Base-by-base conservation (phyloP, 2,113 vertebrate species). In the Stegastes partitus region DNA sequence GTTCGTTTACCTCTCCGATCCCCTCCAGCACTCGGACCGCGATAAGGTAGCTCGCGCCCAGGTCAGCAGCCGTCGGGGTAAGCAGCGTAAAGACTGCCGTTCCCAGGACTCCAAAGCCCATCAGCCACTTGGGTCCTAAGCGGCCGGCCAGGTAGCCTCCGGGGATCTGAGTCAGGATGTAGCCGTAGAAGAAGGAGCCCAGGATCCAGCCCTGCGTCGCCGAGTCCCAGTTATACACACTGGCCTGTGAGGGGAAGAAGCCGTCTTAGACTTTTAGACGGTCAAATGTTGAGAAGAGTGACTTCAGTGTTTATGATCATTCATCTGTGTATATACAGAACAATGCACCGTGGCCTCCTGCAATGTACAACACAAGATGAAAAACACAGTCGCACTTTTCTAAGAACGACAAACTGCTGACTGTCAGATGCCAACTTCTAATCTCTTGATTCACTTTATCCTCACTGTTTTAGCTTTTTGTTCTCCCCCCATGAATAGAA, bases 181-280 rank as follows among this genome's bases (percentile, higher is more conserved):
- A 99, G 65, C 98, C 98, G 28, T 98, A 99, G 92, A 99, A 99
- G 92, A 99, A 99, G 31, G 98, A 97, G 66, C 98, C 96, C 47
- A 99, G 95, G 90, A 99, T 98, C 97, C 97, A 99, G 50, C 98
- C 98, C 87, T 99, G 98, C 15, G 96, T 99, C 89, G 96, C 94
- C 1, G 96, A 96, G 91, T 97, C 92, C 97, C 97, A 99, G 34
- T 95, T 69, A 87, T 99, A 98, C 39, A 95, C 95, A 50, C 94
- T 94, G 44, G 96, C 96, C 98, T 99, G 89, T 19, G 18, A 54
- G 26, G 2, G 10, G 26, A 7, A 2, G 19, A 2, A n/a, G n/a
- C n/a, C n/a, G n/a, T n/a, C n/a, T n/a, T n/a, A n/a, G n/a, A n/a
- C n/a, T n/a, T 23, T 26, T 4, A 21, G 61, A n/a, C 14, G 0